These are phyloP conservation scores for Thunnus maccoyii DNA, from an alignment of 2,113 vertebrate species.

Conservation along the genomic window DNA sequence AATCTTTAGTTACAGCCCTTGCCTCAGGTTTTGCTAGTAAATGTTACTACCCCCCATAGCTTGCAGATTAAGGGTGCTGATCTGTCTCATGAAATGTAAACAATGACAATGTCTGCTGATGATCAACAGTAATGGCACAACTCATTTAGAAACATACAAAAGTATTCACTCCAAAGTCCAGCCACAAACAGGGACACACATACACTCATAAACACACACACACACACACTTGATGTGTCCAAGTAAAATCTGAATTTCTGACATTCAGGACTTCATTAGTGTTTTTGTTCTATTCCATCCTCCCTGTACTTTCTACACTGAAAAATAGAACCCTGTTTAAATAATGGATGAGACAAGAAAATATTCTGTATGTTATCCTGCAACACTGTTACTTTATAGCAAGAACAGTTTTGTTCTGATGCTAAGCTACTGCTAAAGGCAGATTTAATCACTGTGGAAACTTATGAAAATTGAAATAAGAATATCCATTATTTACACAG, in stretches of 20 bases:
- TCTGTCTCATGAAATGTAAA: conserved; percentile 47
- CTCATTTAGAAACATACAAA: conserved; percentile 29
- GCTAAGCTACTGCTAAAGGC: background rate
- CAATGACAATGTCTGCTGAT: conserved; percentile 43
- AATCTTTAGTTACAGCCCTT: too few relatives aligned
- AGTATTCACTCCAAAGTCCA: background rate
- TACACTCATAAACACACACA: background rate
- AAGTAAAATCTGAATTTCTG: conserved; percentile 13
- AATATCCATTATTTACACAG: conserved; percentile 14
- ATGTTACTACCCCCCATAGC: background rate
- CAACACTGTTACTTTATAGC: background rate
- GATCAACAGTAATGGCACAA: conserved; percentile 52
- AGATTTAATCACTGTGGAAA: background rate
- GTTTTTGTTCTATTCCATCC: background rate
- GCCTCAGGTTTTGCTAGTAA: background rate
- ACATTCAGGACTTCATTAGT: conserved; percentile 5
- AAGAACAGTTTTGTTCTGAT: background rate
- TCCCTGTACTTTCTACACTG: background rate
- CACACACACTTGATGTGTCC: background rate
- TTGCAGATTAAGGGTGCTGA: background rate
- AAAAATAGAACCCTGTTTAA: conserved; percentile 8
- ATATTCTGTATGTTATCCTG: background rate
- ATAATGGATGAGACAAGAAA: conserved; percentile 1
- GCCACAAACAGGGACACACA: conserved; percentile 2
- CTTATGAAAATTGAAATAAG: background rate